These are phyloP conservation scores for Sarcophaga carnaria DNA, from an alignment of 2,888 invertebrate species.

Conservation along the genomic window DNA sequence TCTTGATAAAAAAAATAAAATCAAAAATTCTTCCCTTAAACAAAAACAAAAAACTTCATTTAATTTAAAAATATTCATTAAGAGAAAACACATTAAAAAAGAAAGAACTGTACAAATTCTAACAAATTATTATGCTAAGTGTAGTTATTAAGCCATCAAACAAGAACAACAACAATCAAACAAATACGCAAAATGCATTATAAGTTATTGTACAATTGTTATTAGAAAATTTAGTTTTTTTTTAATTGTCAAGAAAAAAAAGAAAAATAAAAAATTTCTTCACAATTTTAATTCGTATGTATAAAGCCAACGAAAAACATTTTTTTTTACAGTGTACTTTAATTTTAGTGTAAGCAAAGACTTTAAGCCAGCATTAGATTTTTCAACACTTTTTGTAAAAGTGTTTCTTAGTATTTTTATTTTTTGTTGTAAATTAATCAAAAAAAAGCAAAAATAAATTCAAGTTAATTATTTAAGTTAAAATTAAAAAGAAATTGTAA, in stretches of 20 bases:
- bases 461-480: slow-evolving; percentile 25
- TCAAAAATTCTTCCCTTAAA: slow-evolving; percentile 54
- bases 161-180: not conserved
- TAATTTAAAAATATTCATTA: not conserved
- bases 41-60: not conserved
- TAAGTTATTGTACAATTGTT: slow-evolving; percentile 54
- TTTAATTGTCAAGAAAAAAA: not conserved
- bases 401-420: slow-evolving; percentile 61
- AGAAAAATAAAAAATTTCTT: not conserved
- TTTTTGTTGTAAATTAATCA: slow-evolving; percentile 63
- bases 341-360: not conserved
- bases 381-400: slow-evolving; percentile 70
- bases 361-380: slow-evolving; percentile 44
- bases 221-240: slow-evolving; percentile 53
- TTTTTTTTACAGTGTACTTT: slow-evolving; percentile 1
- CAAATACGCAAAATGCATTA: not conserved
- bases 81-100: not conserved
- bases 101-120: slow-evolving; percentile 53
- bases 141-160: slow-evolving; percentile 8
- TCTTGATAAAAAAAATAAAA: slow-evolving; percentile 20
- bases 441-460: not conserved
- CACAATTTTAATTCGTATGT: not conserved
- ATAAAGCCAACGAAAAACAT: not conserved
- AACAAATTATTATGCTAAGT: slow-evolving; percentile 25
- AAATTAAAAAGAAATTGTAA: slow-evolving; percentile 39